These are phyloP conservation scores for Conopomorpha cramerella DNA, from an alignment of 1,140 invertebrate species.

Conservation along the genomic window DNA sequence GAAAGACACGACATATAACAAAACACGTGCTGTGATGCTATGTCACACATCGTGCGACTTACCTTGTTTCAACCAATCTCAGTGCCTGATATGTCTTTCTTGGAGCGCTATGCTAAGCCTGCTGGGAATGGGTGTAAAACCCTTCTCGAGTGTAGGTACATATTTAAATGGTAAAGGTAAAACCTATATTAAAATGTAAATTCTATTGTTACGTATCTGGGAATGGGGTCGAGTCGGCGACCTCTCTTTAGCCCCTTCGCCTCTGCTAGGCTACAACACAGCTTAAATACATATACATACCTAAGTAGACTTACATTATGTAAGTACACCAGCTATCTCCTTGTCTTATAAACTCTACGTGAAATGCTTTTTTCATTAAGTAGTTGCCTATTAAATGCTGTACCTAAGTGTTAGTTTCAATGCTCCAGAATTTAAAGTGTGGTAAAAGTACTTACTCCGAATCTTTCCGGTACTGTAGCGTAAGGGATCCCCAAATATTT, in stretches of 20 bases:
- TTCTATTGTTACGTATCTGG: no score
- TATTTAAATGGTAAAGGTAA: no score
- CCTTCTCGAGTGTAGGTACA: no score
- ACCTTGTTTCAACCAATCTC: no score
- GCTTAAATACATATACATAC: background rate
- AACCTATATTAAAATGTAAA: no score
- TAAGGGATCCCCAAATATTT: slow-evolving; percentile 21
- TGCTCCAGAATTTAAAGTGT: background rate
- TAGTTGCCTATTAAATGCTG: background rate
- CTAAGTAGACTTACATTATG: background rate
- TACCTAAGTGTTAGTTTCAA: background rate
- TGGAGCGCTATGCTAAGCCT: no score
- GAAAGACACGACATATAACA: background rate
- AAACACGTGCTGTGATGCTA: background rate
- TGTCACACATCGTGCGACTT: background rate
- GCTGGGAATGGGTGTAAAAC: no score
- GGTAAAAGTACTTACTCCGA: slow-evolving; percentile 9
- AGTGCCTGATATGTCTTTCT: no score
- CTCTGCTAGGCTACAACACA: no score
- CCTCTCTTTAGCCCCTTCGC: no score
- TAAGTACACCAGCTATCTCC: background rate
- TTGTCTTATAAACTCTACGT: no score
- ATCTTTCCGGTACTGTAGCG: slow-evolving; percentile 13
- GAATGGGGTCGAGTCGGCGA: no score
- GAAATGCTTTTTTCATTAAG: background rate